Percentiles rank a stretch among this genome's conserved stretches.
Conservation (phyloP, 2,888 invertebrate genomes). For the Ectemnius lituratus region DNA sequence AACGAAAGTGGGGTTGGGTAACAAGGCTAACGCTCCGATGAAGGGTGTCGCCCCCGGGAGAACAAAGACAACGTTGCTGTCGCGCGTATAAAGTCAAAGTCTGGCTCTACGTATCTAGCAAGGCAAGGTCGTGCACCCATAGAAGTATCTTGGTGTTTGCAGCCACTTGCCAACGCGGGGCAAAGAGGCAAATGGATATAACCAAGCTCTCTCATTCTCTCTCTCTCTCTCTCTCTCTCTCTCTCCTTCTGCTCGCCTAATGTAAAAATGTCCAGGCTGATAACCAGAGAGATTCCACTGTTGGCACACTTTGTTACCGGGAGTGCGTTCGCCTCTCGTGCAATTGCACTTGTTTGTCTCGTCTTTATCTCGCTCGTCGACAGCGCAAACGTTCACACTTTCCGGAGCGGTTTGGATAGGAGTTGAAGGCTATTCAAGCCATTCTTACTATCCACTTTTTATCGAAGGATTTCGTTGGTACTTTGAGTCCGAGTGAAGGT, state of each 20-base stretch:
- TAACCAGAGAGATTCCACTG: constrained; percentile 28
- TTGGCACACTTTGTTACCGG: constrained; percentile 24
- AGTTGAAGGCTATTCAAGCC: too few species aligned
- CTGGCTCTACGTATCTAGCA: constrained; percentile 51
- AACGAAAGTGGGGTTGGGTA: constrained; percentile 60
- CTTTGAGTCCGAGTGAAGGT: too few species aligned
- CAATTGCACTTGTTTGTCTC: constrained; percentile 2
- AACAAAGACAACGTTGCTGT: constrained; percentile 56
- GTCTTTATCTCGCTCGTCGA: constrained; percentile 8
- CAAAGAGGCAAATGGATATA: not conserved
- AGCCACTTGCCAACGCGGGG: constrained; percentile 1
- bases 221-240: constrained; percentile 5
- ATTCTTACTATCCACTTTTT: too few species aligned
- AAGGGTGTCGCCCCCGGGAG: constrained; percentile 61
- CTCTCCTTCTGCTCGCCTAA: constrained; percentile 12
- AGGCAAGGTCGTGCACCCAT: constrained; percentile 57
- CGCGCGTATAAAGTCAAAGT: constrained; percentile 60
- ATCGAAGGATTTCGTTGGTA: too few species aligned
- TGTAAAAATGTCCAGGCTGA: constrained; percentile 37
- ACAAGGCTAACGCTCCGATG: constrained; percentile 66
- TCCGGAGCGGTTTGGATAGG: too few species aligned
- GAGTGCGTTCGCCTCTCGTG: not conserved
- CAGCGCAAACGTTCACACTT: not conserved
- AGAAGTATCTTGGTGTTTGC: constrained; percentile 45
- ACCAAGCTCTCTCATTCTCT: not conserved